These are phyloP conservation scores for Leptosomus discolor DNA, from an alignment of 2,113 vertebrate genomes.

Conservation along the genomic window DNA sequence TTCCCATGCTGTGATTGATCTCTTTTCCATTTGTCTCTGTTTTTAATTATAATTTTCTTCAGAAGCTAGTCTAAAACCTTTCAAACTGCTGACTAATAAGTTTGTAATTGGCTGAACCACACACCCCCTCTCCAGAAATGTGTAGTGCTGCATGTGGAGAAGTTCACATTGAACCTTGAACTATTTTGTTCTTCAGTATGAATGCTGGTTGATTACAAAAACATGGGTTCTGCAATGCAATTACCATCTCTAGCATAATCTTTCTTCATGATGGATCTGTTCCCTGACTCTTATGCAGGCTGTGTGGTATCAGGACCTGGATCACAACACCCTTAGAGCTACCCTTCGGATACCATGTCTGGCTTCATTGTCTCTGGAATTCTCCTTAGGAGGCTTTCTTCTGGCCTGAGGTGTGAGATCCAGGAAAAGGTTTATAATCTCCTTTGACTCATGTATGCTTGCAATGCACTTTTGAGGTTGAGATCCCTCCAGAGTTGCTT, in stretches of 20 bases:
- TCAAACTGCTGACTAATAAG: neutral
- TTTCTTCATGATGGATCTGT: neutral
- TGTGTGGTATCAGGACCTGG: neutral
- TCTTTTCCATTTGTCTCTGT: neutral
- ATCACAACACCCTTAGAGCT: neutral
- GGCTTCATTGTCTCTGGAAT: neutral
- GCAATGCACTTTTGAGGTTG: neutral
- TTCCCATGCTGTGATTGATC: neutral
- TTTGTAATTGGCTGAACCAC: neutral
- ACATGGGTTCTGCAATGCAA: neutral
- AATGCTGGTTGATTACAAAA: neutral
- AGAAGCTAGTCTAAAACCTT: neutral
- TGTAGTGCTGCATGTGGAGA: neutral
- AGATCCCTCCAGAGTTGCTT: neutral
- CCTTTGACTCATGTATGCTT: neutral
- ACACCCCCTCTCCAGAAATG: neutral
- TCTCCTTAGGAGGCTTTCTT: constrained; percentile 13
- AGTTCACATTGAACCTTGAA: neutral
- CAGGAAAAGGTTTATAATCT: neutral
- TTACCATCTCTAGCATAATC: neutral
- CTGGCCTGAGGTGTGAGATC: constrained; percentile 14
- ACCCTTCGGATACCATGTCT: neutral
- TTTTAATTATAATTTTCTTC: neutral
- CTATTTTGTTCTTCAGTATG: neutral
- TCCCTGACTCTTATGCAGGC: neutral